These are phyloP conservation scores for Bradypodion ventrale DNA, from an alignment of 2,797 vertebrate species.

Conservation along the genomic window DNA sequence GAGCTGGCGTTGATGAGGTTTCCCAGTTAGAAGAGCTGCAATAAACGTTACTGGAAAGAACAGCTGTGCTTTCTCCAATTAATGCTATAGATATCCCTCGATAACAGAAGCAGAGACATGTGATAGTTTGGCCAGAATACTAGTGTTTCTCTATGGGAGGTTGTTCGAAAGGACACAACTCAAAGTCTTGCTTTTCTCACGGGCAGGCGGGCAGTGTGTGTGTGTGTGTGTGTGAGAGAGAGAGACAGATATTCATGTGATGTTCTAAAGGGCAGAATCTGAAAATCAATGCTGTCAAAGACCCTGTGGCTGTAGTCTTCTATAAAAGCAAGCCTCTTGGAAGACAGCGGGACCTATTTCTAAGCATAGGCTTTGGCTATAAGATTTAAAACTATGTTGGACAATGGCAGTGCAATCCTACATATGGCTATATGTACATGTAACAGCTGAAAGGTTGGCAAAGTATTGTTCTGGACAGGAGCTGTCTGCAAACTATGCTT, in stretches of 20 bases:
- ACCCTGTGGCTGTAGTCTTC: background rate
- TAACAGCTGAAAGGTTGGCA: background rate
- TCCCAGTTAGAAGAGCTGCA: conserved; percentile 50
- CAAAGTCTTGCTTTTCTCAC: background rate
- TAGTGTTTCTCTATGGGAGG: conserved; percentile 36
- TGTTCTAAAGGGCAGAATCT: background rate
- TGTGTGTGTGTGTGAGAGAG: too few relatives aligned
- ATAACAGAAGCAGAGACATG: conserved; percentile 57
- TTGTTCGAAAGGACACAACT: conserved; percentile 26
- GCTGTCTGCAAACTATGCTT: background rate
- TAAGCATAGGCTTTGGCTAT: background rate
- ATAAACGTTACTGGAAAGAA: conserved; percentile 57
- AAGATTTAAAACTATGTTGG: background rate
- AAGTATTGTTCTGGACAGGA: background rate
- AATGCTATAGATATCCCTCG: conserved; percentile 60
- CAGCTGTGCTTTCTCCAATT: conserved; percentile 62
- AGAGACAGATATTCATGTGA: background rate
- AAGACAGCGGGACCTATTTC: background rate
- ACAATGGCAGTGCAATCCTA: background rate
- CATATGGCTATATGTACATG: background rate
- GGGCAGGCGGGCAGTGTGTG: background rate
- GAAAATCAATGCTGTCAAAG: background rate
- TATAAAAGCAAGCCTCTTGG: background rate
- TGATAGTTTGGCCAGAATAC: conserved; percentile 54
- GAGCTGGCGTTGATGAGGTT: conserved; percentile 40